These are phyloP conservation scores for Syngnathus typhle DNA, from an alignment of 2,113 vertebrate species.

Conservation along the genomic window DNA sequence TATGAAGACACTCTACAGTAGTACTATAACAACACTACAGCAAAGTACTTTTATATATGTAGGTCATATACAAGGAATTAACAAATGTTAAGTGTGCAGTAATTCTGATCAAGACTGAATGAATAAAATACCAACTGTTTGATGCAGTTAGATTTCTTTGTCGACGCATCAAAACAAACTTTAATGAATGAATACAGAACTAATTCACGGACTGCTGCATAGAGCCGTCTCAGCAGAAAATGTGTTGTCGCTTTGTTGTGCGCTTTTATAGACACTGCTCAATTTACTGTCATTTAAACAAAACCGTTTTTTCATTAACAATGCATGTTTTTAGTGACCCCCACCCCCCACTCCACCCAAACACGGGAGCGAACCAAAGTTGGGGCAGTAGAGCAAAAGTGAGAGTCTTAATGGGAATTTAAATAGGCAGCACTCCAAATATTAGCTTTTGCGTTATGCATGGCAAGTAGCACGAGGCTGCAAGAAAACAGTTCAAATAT, in stretches of 20 bases:
- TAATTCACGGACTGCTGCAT: neutral
- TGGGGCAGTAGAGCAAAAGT: conserved; percentile 8
- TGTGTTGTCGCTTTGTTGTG: conserved; percentile 12
- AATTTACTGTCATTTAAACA: conserved; percentile 42
- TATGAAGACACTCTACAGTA: neutral
- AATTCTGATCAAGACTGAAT: neutral
- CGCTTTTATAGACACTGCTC: conserved; percentile 34
- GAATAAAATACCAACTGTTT: neutral
- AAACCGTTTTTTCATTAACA: conserved; percentile 36
- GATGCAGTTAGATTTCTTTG: neutral
- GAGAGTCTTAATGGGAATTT: conserved; percentile 14
- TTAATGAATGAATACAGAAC: neutral
- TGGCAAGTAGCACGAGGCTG: conserved; percentile 54
- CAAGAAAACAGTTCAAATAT: conserved; percentile 66
- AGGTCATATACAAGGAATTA: neutral
- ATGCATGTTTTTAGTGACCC: conserved; percentile 12
- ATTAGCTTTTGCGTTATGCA: conserved; percentile 32
- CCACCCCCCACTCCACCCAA: no score
- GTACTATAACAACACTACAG: neutral
- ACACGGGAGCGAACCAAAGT: conserved; percentile 17
- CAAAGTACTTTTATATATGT: neutral
- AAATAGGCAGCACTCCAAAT: conserved; percentile 29
- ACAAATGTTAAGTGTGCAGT: neutral
- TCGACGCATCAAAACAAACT: neutral
- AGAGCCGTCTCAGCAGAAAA: no score